Evolutionary conservation across 2,113 vertebrate species (phyloP).

Genomic region (Copsychus sechellarum): DNA sequence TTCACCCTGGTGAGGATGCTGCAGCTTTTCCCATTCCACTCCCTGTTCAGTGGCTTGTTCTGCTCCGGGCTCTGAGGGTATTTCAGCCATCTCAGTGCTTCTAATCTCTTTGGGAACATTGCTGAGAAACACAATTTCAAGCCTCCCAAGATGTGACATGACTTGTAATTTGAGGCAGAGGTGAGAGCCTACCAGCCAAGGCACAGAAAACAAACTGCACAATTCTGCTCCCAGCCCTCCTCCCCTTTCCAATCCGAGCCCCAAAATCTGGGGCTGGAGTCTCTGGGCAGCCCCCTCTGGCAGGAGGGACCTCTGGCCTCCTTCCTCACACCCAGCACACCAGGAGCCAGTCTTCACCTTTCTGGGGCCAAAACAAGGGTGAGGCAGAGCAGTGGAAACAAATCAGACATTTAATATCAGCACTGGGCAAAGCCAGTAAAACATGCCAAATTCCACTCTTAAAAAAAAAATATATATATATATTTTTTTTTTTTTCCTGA

Average conservation of each 20-base stretch:
- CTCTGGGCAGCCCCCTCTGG: not conserved
- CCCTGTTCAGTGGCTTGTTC: not conserved
- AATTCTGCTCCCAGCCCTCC: not conserved
- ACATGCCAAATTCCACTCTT: not conserved
- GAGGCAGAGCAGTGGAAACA: not conserved
- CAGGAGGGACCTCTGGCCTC: not conserved
- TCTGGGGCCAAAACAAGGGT: not conserved
- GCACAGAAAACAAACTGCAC: not conserved
- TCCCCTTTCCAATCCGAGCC: fast-evolving
- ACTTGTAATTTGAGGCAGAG: conserved; percentile 45
- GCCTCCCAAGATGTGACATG: conserved; percentile 48
- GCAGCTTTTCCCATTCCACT: not conserved
- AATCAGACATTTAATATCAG: not conserved
- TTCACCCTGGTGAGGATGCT: fast-evolving
- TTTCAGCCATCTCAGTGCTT: conserved; percentile 25
- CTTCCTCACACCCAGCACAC: not conserved
- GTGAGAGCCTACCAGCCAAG: conserved; percentile 11
- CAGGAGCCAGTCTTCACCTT: not conserved
- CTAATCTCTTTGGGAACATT: conserved; percentile 51
- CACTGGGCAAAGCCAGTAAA: not conserved
- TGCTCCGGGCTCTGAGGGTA: not conserved
- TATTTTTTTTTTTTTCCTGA: not conserved
- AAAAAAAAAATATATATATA: not conserved
- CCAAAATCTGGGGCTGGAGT: not conserved
- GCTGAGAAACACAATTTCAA: conserved; percentile 59